A percentile compares a stretch with the other conserved stretches of the same genome.
phyloP scores from a whole-genome alignment of 2,888 invertebrate species.

The Agrochola lota region DNA sequence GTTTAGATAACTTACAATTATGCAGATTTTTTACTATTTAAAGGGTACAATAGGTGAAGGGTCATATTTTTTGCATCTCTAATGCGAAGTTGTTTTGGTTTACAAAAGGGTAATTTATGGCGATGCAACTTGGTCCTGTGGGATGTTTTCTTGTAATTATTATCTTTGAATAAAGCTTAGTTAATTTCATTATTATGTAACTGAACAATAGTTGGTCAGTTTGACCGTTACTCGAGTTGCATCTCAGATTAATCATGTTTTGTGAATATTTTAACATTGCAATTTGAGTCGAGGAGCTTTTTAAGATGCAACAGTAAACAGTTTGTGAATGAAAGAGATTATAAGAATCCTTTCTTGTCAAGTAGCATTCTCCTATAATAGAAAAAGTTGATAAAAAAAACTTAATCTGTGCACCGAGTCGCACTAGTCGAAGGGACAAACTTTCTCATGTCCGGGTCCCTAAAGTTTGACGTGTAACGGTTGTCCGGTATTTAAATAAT shows the following conservation, averaged over 20 bases:
- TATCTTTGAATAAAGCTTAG: constrained; percentile 40
- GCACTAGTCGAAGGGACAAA: constrained; percentile 68
- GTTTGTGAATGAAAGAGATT: constrained; percentile 41
- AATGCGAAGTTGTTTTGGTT: constrained; percentile 61
- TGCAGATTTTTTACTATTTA: constrained; percentile 76
- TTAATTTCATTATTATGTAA: constrained; percentile 29
- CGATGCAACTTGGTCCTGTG: constrained; percentile 71
- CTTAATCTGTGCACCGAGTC: constrained; percentile 57
- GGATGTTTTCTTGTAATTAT: constrained; percentile 60
- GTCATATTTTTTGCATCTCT: constrained; percentile 66
- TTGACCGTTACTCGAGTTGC: constrained; percentile 58
- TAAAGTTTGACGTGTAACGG: constrained; percentile 87
- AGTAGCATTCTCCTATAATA: constrained; percentile 46
- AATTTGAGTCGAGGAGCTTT: constrained; percentile 16
- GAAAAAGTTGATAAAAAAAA: constrained; percentile 62
- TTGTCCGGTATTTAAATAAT: constrained; percentile 87
- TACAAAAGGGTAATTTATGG: constrained; percentile 69
- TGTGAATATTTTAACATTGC: constrained; percentile 45
- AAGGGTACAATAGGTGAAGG: constrained; percentile 64
- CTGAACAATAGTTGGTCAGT: constrained; percentile 34
- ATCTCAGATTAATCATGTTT: constrained; percentile 38
- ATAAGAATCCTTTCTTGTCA: constrained; percentile 53
- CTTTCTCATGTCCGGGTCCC: constrained; percentile 86
- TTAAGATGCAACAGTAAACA: constrained; percentile 22
- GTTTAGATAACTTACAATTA: constrained; percentile 84